Conservation (phyloP, 2,888 invertebrate species). For the Tinea semifulvella region DNA sequence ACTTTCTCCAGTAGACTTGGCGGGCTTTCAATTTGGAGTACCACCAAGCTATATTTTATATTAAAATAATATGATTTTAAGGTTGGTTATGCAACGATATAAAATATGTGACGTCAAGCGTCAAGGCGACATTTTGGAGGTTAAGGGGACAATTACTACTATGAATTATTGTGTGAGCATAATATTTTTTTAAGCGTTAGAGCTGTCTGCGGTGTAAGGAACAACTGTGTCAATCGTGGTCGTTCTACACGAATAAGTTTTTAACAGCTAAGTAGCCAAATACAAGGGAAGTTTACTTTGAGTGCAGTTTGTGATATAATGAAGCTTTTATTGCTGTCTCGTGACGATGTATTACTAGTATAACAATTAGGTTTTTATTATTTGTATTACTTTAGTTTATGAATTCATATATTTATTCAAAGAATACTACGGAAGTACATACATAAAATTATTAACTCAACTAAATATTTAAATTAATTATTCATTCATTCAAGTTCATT, state of each 20-base stretch:
- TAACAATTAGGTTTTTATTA: no score
- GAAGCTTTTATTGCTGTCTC: no score
- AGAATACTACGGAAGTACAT: no score
- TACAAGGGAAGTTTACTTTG: background rate
- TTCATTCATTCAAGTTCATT: no score
- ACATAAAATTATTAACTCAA: no score
- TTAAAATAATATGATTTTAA: conserved; percentile 1
- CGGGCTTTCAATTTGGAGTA: conserved; percentile 38
- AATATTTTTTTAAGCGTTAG: background rate
- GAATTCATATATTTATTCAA: no score
- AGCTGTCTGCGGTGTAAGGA: background rate
- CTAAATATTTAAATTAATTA: no score
- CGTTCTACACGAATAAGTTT: background rate
- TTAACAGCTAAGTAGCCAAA: background rate
- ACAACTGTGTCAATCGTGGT: conserved; percentile 1
- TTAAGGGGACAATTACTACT: conserved; percentile 1
- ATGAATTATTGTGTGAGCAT: background rate
- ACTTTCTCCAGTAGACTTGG: conserved; percentile 42
- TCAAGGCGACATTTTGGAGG: background rate
- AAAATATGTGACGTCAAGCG: background rate
- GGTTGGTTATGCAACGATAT: background rate
- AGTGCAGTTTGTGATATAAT: background rate
- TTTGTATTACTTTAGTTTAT: no score
- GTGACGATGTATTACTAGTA: no score
- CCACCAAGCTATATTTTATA: conserved; percentile 8